A percentile compares a stretch with the other conserved stretches of the same genome.
Evolutionary conservation across 1,140 invertebrate genomes (phyloP).

Genomic region (Drosophila azteca): DNA sequence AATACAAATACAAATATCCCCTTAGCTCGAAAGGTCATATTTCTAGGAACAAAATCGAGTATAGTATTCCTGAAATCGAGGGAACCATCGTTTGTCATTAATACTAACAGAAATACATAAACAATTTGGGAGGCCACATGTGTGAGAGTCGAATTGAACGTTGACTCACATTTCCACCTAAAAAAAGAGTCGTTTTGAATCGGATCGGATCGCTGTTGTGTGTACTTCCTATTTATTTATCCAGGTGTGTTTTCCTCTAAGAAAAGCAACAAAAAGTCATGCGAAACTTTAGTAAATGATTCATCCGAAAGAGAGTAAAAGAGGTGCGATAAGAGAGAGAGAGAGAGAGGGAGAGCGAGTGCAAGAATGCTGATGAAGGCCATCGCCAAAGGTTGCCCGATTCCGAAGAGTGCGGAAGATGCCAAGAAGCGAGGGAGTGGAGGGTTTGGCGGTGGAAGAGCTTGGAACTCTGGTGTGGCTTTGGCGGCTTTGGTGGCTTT

Average conservation of each 20-base stretch:
- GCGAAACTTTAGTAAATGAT: slow-evolving; percentile 57
- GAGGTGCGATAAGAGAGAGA: not conserved
- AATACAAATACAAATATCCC: too few species aligned
- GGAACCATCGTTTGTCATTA: too few species aligned
- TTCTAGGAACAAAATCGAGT: too few species aligned
- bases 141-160: not conserved
- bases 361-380: slow-evolving; percentile 73
- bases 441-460: not conserved
- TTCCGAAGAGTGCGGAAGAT: slow-evolving; percentile 2
- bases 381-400: slow-evolving; percentile 61
- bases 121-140: too few species aligned
- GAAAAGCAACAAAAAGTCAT: slow-evolving; percentile 15
- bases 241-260: slow-evolving; percentile 75
- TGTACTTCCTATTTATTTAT: slow-evolving; percentile 48
- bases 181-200: slow-evolving; percentile 19
- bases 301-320: slow-evolving; percentile 40
- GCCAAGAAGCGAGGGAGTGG: not conserved
- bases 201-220: not conserved
- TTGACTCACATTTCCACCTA: slow-evolving; percentile 47
- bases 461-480: slow-evolving; percentile 8
- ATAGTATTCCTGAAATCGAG: too few species aligned
- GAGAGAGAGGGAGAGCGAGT: slow-evolving; percentile 26
- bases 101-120: too few species aligned
- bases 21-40: too few species aligned
- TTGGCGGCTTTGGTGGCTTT: slow-evolving; percentile 8